Evolutionary conservation across 30 jellyfish, hydroid and myxozoan species (phyloP), one percentile per base, ranked within the genome.

Genomic region (Aurelia coerulea): DNA sequence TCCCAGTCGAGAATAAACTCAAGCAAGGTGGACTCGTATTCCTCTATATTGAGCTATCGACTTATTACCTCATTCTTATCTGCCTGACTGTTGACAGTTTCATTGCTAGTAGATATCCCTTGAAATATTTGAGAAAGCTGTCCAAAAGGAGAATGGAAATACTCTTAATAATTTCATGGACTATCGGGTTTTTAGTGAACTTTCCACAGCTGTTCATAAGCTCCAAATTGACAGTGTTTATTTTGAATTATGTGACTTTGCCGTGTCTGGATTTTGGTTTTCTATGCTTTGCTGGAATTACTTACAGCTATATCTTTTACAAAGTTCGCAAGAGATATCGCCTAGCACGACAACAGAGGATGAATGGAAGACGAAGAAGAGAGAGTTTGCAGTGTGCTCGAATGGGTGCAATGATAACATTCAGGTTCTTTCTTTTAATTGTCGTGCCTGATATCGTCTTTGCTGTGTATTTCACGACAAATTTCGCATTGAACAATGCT

Each of bases 151-250:
- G 33, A 64, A 46, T 73, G 83, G 49, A 5, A 29, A 73, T 39
- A 5, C 18, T 39, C n/a, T 67, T 73, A 4, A 11, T 67, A 49
- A 23, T 23, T 14, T 50, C 83, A 7, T 73, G 83, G 83, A 2
- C 16, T 39, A 41, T 73, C 49, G 67, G 83, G 59, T 2, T 73
- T 18, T 41, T 19, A 13, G 68, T 73, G 50, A 15, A 73, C 41
- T 23, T 73, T 18, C 83, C 83, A 32, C 83, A 73, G 83, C 68
- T 73, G 3, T 73, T 73, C 37, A 8, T 73, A 13, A 73, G 83
- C 17, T 17, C 83, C 42, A 42, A 17, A 2, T 17, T 23, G 15
- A 49, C 83, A 7, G 68, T 73, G 29, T 42, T 4, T 17, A 73
- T 73, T 15, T 73, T 73, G 71, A 73, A 73, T 32, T 73, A 39